Evolutionary conservation across 2,113 vertebrate species (phyloP), one percentile per base, ranked within the genome.

Genomic region (Meleagris gallopavo): DNA sequence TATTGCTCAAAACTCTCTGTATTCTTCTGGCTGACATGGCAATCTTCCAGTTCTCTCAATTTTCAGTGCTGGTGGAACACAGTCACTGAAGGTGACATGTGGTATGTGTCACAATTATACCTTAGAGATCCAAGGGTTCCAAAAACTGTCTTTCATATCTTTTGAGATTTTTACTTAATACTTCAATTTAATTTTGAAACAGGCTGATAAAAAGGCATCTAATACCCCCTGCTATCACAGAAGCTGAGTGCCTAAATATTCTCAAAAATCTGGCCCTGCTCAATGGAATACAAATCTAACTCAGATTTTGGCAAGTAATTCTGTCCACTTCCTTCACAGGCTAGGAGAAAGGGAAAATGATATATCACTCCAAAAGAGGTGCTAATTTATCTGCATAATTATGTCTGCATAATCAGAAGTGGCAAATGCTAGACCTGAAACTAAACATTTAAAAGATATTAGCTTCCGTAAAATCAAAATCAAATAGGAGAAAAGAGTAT

Each of bases 11-110:
- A 65, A 79, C 13, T 86, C 30, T 79, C 41, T 91, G 58, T 60
- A 91, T 78, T 95, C 54, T 92, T 90, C 86, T 50, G 58, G 54
- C 25, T 96, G 89, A 16, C 41, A 97, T 94, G 96, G 92, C 43
- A 62, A 58, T 89, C 82, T 97, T 97, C 70, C 74, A 91, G 58
- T 95, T 96, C 88, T 97, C 91, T 97, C 96, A 95, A 98, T 97
- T 97, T 97, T 88, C 66, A 94, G 45, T 87, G 69, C 88, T 95
- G 30, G 89, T 97, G 96, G 86, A 93, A 97, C 81, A 95, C 34
- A 96, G 74, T 94, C 90, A 96, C 73, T 95, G 94, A 95, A 96
- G 77, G 78, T 97, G 92, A 97, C 94, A 96, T 83, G 88, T 94
- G 87, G 83, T 77, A 87, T 92, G 92, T 97, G 89, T 96, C 67